Conservation (phyloP, 2,797 vertebrate species). For the Philypnodon macrostomus region DNA sequence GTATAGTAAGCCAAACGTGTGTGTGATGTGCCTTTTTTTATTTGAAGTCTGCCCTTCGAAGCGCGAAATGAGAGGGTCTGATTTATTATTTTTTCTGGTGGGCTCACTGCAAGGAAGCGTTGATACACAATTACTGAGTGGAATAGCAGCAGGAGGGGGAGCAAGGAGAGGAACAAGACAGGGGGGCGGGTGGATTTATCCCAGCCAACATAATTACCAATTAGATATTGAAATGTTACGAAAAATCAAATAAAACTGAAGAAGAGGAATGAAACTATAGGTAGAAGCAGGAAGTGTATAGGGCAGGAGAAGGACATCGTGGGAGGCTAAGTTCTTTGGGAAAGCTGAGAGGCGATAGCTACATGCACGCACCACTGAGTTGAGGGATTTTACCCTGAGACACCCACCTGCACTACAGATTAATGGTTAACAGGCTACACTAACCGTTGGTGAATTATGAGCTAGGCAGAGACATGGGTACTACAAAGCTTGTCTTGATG, state of each 20-base stretch:
- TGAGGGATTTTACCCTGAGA: constrained; percentile 71
- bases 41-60: constrained; percentile 84
- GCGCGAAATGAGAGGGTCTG: constrained; percentile 85
- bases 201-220: constrained; percentile 83
- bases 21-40: constrained; percentile 66
- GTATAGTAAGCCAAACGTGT: constrained; percentile 15
- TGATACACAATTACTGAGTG: constrained; percentile 82
- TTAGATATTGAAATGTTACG: constrained; percentile 83
- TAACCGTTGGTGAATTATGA: constrained; percentile 79
- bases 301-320: constrained; percentile 28
- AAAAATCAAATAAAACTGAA: constrained; percentile 59
- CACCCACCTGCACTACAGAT: constrained; percentile 77
- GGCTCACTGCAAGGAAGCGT: constrained; percentile 79
- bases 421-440: constrained; percentile 81
- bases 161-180: constrained; percentile 32
- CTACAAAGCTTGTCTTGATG: constrained; percentile 11
- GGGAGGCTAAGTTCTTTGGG: constrained; percentile 32
- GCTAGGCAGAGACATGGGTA: constrained; percentile 59
- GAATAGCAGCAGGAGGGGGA: constrained; percentile 44
- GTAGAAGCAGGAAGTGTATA: constrained; percentile 63
- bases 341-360: constrained; percentile 50
- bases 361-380: constrained; percentile 76
- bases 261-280: constrained; percentile 54
- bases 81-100: constrained; percentile 85
- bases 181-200: constrained; percentile 71